Base-by-base conservation (phyloP, 2,797 vertebrate genomes). In the Clarias laeviceps region DNA sequence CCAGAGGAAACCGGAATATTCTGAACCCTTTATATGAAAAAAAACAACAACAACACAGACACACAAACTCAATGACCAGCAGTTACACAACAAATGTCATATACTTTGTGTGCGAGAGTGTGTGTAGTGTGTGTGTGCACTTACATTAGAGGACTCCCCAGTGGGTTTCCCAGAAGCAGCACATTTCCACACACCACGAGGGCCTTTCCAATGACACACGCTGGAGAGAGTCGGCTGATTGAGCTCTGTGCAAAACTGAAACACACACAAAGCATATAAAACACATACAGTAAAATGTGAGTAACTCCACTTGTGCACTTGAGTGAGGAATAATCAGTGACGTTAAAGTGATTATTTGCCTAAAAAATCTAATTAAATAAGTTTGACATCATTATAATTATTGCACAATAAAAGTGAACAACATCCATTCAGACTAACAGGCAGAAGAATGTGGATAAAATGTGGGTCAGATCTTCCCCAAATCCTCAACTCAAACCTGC, bases 1-100 rank as follows among this genome's bases (percentile, higher is more conserved):
- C 98, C 98, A 99, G 65, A 99, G 94, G 89, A 97, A 99, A 14
- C 98, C 98, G 0, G 93, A 95, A 92, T 95, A 97, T 85, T 95
- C 95, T 1, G 82, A 81, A 5, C 94, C 94, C 97, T 99, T 90
- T 29, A 15, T 8, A 17, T 88, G 57, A 5, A 91, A 78, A 29
- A 2, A 34, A 34, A 34, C 2, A 5, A 37, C n/a, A n/a, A n/a
- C n/a, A 37, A 37, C 37, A 37, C 37, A 80, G 74, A 85, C 45
- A 62, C 5, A 50, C 24, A 32, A 17, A 34, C 29, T 37, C 29
- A 34, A 11, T 15, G 32, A 64, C 20, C 22, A 78, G 14, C 77
- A 80, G 73, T 45, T 40, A 79, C 59, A 62, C 32, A 40, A 18
- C 18, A 62, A n/a, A 9, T 20, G n/a, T 22, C 15, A 29, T 77